Percentiles rank a stretch among this genome's conserved stretches.
phyloP scores from a whole-genome alignment of 2,888 invertebrate genomes.

The Morpho helenor region DNA sequence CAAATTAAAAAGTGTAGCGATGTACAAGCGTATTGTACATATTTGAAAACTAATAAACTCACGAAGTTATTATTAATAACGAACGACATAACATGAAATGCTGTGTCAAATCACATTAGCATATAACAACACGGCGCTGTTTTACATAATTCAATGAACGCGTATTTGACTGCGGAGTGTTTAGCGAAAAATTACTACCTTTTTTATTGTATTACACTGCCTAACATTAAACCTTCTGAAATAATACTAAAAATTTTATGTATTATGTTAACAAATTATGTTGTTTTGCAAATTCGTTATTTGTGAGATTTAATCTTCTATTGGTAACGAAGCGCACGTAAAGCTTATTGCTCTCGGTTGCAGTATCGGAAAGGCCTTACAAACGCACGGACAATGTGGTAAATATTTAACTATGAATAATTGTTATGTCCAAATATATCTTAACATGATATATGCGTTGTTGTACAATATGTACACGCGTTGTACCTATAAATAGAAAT shows the following conservation, averaged over 20 bases:
- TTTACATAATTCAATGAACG: slow-evolving; percentile 10
- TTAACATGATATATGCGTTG: neutral
- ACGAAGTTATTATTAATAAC: slow-evolving; percentile 1
- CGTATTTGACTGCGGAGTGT: neutral
- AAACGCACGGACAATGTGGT: too few relatives aligned
- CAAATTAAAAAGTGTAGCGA: too few relatives aligned
- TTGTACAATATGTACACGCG: too few relatives aligned
- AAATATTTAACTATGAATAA: too few relatives aligned
- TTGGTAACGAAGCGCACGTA: slow-evolving; percentile 3
- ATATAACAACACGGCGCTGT: slow-evolving; percentile 10
- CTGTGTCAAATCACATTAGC: slow-evolving; percentile 23
- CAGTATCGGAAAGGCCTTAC: too few relatives aligned
- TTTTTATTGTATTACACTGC: neutral
- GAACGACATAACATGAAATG: slow-evolving; percentile 7
- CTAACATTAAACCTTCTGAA: neutral
- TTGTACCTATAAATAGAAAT: too few relatives aligned
- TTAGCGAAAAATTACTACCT: neutral
- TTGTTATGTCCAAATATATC: neutral
- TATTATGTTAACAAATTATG: too few relatives aligned
- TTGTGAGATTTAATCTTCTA: neutral
- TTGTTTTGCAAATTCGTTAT: neutral
- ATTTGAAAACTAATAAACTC: neutral
- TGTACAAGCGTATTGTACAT: neutral
- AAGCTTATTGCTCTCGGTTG: neutral
- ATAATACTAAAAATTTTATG: too few relatives aligned